Conservation (phyloP, 2,888 invertebrate species). For the Hemithea aestivaria region DNA sequence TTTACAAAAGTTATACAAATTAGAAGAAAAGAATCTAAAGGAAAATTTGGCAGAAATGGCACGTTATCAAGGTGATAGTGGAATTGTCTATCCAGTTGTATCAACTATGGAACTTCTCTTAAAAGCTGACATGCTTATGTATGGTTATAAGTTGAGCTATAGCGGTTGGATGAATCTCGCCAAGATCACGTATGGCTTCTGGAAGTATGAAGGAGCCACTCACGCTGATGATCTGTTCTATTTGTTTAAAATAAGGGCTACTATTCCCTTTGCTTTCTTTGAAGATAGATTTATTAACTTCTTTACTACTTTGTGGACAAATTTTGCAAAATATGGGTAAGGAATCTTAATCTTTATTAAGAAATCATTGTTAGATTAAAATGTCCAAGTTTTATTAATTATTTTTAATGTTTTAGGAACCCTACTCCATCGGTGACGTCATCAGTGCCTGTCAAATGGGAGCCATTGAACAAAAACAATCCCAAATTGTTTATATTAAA, state of each 20-base stretch:
- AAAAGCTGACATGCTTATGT: slow-evolving; percentile 43
- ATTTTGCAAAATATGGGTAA: slow-evolving; percentile 66
- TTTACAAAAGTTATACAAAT: slow-evolving; percentile 61
- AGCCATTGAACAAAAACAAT: slow-evolving; percentile 33
- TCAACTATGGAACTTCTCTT: slow-evolving; percentile 48
- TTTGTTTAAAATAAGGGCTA: slow-evolving; percentile 50
- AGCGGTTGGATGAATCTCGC: slow-evolving; percentile 61
- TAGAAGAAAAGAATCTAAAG: slow-evolving; percentile 54
- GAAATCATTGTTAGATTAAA: too few species aligned
- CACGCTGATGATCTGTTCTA: slow-evolving; percentile 72
- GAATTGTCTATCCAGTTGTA: slow-evolving; percentile 54
- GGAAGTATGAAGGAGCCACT: slow-evolving; percentile 53
- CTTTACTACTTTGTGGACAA: slow-evolving; percentile 61
- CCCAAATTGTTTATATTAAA: slow-evolving; percentile 49
- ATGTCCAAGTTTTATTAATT: too few species aligned
- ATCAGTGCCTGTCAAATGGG: slow-evolving; percentile 43
- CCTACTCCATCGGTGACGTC: slow-evolving; percentile 44
- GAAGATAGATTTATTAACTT: slow-evolving; percentile 48
- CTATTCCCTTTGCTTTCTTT: slow-evolving; percentile 35
- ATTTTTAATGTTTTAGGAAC: slow-evolving; percentile 51
- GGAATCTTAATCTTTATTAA: slow-evolving; percentile 22
- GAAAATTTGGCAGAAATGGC: slow-evolving; percentile 51
- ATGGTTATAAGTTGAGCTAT: slow-evolving; percentile 53
- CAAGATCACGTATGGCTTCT: slow-evolving; percentile 47
- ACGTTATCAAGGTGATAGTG: slow-evolving; percentile 56